A percentile compares a stretch with the other conserved stretches of the same genome.
Evolutionary conservation across 2,113 vertebrate species (phyloP).

Genomic region (Psittacula cyanocephala): DNA sequence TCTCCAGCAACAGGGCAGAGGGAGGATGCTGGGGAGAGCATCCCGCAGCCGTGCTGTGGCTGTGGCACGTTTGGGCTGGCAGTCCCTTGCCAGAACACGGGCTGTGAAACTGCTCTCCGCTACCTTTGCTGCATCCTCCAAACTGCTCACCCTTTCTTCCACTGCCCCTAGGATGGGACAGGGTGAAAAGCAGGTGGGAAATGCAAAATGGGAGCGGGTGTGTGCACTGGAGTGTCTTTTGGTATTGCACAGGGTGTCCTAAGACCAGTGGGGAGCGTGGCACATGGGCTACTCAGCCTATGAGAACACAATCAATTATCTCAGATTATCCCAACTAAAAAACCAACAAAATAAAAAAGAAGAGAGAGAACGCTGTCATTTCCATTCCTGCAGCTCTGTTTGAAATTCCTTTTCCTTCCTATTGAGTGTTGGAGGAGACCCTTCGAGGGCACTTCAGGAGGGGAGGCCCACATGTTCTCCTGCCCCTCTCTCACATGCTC

Average conservation of each 20-base stretch:
- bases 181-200: background rate
- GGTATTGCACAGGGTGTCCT: background rate
- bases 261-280: background rate
- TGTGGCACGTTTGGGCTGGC: fast-evolving
- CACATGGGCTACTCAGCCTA: background rate
- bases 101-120: background rate
- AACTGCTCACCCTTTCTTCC: background rate
- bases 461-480: background rate
- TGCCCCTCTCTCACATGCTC: slow-evolving; percentile 22
- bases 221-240: background rate
- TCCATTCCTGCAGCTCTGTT: background rate
- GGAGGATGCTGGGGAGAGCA: background rate
- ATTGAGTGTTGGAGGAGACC: background rate
- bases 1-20: background rate
- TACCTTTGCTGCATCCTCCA: background rate
- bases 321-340: background rate
- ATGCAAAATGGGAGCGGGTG: background rate
- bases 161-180: fast-evolving
- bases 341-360: background rate
- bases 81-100: background rate
- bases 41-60: background rate
- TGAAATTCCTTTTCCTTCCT: background rate
- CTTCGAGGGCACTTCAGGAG: background rate
- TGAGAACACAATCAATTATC: background rate
- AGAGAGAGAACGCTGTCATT: background rate